Conservation (phyloP, 2,113 vertebrate species). For the Agapornis roseicollis region DNA sequence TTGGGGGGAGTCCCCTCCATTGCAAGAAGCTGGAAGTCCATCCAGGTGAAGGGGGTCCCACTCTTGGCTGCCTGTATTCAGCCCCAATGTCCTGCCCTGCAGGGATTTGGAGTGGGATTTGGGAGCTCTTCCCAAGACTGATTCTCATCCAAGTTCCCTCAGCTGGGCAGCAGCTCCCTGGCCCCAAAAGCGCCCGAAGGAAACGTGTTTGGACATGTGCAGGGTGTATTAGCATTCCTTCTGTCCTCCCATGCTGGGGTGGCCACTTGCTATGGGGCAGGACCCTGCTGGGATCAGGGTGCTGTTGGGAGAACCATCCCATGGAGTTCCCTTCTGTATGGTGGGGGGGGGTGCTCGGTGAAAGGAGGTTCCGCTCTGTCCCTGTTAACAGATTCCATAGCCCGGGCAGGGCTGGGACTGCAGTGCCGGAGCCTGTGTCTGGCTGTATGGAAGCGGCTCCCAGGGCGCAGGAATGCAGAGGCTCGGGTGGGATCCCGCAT, state of each 20-base stretch:
- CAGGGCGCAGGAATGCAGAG: background rate
- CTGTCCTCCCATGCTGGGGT: background rate
- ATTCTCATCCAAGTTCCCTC: background rate
- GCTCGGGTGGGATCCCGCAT: background rate
- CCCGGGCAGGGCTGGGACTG: background rate
- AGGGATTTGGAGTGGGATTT: background rate
- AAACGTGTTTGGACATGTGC: background rate
- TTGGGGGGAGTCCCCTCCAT: fast-evolving
- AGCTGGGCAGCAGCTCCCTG: background rate
- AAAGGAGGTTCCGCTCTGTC: background rate
- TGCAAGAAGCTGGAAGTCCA: background rate
- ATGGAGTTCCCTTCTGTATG: fast-evolving
- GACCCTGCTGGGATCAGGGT: background rate
- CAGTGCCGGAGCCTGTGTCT: background rate
- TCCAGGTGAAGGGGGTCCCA: background rate
- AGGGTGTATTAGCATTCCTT: background rate
- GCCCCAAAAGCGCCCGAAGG: background rate
- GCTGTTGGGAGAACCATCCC: background rate
- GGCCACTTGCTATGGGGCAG: background rate
- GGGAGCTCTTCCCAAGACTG: background rate
- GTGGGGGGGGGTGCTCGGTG: background rate
- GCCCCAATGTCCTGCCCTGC: background rate
- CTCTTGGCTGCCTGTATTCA: background rate
- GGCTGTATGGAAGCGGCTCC: background rate
- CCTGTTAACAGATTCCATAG: background rate